A percentile compares a stretch with the other conserved stretches of the same genome.
Evolutionary conservation across 2,797 vertebrate genomes (phyloP).

Genomic region (Falco berigora): DNA sequence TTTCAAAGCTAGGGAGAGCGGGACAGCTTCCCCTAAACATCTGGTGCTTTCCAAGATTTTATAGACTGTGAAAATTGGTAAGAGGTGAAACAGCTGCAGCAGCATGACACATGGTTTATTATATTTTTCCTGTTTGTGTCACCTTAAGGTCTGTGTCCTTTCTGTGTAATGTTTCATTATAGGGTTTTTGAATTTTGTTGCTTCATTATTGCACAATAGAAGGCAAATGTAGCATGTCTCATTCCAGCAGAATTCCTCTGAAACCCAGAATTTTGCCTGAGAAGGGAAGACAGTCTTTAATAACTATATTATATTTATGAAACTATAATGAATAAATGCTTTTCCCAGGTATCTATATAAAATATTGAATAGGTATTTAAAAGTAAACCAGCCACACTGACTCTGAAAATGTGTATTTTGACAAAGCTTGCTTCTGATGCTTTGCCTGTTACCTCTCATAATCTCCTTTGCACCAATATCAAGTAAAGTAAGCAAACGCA

Average conservation of each 20-base stretch:
- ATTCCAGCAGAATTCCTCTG: background rate
- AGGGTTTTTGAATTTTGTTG: background rate
- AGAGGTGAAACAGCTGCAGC: constrained; percentile 6
- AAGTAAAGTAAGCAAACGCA: background rate
- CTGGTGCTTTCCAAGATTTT: constrained; percentile 52
- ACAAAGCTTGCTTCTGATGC: background rate
- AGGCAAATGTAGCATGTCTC: background rate
- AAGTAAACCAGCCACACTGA: background rate
- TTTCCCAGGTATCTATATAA: background rate
- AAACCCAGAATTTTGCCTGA: background rate
- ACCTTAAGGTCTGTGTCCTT: background rate
- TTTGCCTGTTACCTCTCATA: background rate
- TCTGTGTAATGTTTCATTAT: background rate
- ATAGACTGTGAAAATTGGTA: constrained; percentile 49
- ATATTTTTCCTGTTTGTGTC: background rate
- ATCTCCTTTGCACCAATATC: background rate
- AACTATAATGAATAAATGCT: background rate
- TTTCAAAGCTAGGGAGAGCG: constrained; percentile 31
- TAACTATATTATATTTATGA: background rate
- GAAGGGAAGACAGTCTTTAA: background rate
- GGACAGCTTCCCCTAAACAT: constrained; percentile 44
- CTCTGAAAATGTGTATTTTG: background rate
- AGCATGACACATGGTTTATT: background rate
- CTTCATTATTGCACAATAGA: background rate
- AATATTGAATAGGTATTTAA: background rate